Evolutionary conservation across 2,888 invertebrate species (phyloP), one percentile per base, ranked within the genome.

Genomic region (Agrochola circellaris): DNA sequence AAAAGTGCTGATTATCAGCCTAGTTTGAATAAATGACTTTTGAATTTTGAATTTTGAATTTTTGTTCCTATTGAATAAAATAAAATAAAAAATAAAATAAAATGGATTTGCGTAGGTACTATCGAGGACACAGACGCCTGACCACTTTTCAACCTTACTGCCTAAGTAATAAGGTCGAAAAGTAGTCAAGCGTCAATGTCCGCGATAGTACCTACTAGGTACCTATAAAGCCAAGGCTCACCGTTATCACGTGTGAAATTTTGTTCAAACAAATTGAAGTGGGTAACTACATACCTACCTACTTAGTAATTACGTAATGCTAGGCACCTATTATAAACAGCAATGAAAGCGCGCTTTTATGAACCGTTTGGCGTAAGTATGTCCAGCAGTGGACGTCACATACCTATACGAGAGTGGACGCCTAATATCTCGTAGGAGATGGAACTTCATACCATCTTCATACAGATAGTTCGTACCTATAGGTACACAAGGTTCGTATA

Each of bases 391-490:
- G 17, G 23, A 67, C 34, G 1, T n/a, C 30, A 38, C 38, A 51
- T 73, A n/a, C 62, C 45, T 48, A 3, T 64, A 51, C 1, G 15
- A 78, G 51, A 71, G 38, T 26, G 26, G 26, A 79, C 42, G 15
- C 42, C n/a, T 65, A 72, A 72, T 51, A 68, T 48, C 30, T 51
- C 48, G 1, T 61, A 67, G 3, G 56, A 51, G 69, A 75, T 26
- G 56, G 70, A 70, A 11, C 61, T 67, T 70, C 56, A n/a, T 26
- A 34, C 11, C 75, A 66, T 17, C 69, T 61, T 61, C 60, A 9
- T 23, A 60, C 34, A 51, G 58, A 61, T 62, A 34, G 45, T 42
- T 64, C 15, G 64, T 73, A 68, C 64, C 65, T 76, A 84, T 84
- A 85, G 79, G 80, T 77, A 77, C 66, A n/a, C n/a, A n/a, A n/a